Evolutionary conservation across 1,140 invertebrate genomes (phyloP), one percentile per base, ranked within the genome.

Genomic region (Xylocopa sonorina): DNA sequence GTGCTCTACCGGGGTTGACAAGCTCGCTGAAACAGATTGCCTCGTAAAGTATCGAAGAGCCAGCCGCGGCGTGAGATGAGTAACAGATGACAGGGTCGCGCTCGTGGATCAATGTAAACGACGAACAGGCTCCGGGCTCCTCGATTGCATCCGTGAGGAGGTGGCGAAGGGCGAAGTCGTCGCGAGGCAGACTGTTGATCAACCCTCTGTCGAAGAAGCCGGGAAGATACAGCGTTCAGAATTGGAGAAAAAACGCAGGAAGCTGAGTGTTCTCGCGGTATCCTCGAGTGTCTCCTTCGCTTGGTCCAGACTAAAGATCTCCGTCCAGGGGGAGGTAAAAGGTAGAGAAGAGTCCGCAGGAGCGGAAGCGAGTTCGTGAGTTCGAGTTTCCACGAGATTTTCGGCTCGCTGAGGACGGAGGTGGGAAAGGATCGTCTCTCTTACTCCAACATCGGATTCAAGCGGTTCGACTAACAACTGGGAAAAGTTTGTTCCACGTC

Each of bases 401-500:
- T 12, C 3, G 14, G n/a, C 16, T 18, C 16, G 27, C 32, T 18
- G 63, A 21, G 12, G 14, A 29, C 9, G 21, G 51, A 53, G 51
- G 51, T 21, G 18, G 14, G 50, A 21, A 60, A 10, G 57, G 21
- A 60, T 12, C 9, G n/a, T 58, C 29, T 9, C 14, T 3, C 10
- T n/a, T n/a, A n/a, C n/a, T n/a, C n/a, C n/a, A 27, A 14, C 68
- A 24, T 57, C 34, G 3, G 32, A 34, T 29, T n/a, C 12, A 29
- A 48, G 63, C n/a, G n/a, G 43, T 34, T 29, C 43, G 27, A 29
- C 9, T 14, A 69, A 51, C 80, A 29, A 64, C 55, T 27, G 51
- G 68, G 34, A 43, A 71, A 81, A 73, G 64, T 81, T 85, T 78
- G 53, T 34, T 55, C n/a, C 57, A 57, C 55, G 68, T 75, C 38